Evolutionary conservation across 2,113 vertebrate genomes (phyloP), one percentile per base, ranked within the genome.

Genomic region (Clarias magur): DNA sequence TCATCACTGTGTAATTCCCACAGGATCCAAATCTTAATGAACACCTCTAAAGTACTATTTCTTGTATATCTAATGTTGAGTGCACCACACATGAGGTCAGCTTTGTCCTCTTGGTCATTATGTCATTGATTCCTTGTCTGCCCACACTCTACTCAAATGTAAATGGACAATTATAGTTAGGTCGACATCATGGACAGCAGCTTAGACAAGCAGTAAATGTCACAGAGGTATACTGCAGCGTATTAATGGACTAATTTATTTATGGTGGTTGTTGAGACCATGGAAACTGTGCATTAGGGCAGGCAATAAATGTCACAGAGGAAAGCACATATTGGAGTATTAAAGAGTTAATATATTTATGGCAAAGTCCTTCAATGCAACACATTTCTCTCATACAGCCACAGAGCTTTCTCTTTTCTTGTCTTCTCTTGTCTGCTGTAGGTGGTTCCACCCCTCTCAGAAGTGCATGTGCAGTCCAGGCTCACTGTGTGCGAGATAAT

Each of bases 121-220:
- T 57, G 76, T 57, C 75, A 85, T 19, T 38, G 88, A 93, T 93
- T 91, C 90, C 92, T 92, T 91, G 88, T 91, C 91, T 57, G 89
- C 82, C 90, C 90, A 87, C 90, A 90, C 88, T 88, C 88, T 93
- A 92, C 94, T 92, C 90, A 91, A 89, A 92, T 93, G 91, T 93
- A 93, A 94, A 93, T 93, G 90, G 93, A 93, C 91, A 92, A 93
- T 93, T 93, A 94, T 88, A 86, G 62, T 62, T 68, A 62, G 86
- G 86, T 65, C 59, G 75, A 70, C 27, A 82, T 78, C 57, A 81
- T 27, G 80, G 75, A 56, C 63, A 53, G 34, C 48, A 23, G 60
- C 75, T 83, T 67, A 54, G 65, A 88, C 81, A 68, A 65, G 70
- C 80, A 63, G 68, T 88, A 86, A 90, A 90, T 90, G 81, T 86